These are phyloP conservation scores for Urechis unicinctus DNA, from an alignment of 2,888 invertebrate genomes.

Conservation along the genomic window DNA sequence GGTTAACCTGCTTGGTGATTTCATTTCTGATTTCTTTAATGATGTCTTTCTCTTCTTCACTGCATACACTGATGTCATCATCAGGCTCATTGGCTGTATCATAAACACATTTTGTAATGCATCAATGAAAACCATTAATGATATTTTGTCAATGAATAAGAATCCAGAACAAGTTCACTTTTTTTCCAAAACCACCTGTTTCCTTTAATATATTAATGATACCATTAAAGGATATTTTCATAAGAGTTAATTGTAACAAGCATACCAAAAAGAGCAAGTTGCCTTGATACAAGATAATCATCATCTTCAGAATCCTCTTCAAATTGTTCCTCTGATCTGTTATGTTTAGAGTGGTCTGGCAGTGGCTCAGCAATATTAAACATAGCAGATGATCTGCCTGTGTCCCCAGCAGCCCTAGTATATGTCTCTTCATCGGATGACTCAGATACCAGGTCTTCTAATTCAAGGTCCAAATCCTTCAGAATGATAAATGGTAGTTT, in stretches of 20 bases:
- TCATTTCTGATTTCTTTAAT: slow-evolving; percentile 40
- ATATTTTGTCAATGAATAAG: neutral
- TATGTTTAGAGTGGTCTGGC: neutral
- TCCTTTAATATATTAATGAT: no score
- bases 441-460: neutral
- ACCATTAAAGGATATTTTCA: no score
- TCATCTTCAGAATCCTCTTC: neutral
- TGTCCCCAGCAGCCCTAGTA: neutral
- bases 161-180: no score
- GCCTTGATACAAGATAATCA: neutral
- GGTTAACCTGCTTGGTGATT: slow-evolving; percentile 29
- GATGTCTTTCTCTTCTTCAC: slow-evolving; percentile 43
- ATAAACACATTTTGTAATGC: no score
- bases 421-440: neutral
- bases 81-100: slow-evolving; percentile 6
- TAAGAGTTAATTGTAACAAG: no score
- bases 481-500: no score
- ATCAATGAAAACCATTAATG: neutral
- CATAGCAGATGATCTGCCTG: neutral
- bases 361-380: neutral
- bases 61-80: slow-evolving; percentile 28
- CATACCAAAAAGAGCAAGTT: neutral
- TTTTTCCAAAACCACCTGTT: no score
- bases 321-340: neutral
- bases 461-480: neutral